phyloP scores from a whole-genome alignment of 2,113 vertebrate species.

The Sarotherodon lohbergeri region DNA sequence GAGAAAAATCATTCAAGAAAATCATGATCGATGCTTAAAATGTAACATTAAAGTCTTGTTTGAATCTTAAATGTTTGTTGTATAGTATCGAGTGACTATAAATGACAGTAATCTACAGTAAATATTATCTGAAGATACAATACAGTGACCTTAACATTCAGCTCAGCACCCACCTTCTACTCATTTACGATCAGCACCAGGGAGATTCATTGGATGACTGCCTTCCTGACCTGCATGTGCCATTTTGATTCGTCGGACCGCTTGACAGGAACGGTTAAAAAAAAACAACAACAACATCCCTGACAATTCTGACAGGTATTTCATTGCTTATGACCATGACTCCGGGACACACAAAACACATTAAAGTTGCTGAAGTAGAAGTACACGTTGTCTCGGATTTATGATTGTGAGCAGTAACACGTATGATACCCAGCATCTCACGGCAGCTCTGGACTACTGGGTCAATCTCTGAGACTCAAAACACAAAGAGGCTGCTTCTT shows the following conservation, averaged over 20 bases:
- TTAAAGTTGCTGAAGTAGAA: not conserved
- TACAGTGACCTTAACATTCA: not conserved
- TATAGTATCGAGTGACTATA: not conserved
- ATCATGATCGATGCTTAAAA: not conserved
- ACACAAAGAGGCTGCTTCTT: constrained; percentile 45
- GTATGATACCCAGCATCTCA: not conserved
- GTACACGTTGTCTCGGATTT: not conserved
- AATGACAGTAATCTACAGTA: not conserved
- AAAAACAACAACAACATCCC: not conserved
- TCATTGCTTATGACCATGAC: not conserved
- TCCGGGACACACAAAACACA: not conserved
- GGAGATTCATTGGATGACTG: not conserved
- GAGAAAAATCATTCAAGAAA: not conserved
- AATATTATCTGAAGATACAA: not conserved
- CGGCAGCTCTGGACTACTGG: not conserved
- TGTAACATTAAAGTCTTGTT: not conserved
- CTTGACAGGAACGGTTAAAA: not conserved
- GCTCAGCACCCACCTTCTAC: not conserved
- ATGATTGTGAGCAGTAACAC: not conserved
- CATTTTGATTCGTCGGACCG: not conserved
- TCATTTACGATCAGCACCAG: not conserved
- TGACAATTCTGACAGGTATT: not conserved
- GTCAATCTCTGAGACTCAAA: constrained; percentile 24
- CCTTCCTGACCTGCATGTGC: not conserved
- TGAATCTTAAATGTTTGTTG: not conserved